Evolutionary conservation across 2,113 vertebrate species (phyloP).

Genomic region (Strix aluco): DNA sequence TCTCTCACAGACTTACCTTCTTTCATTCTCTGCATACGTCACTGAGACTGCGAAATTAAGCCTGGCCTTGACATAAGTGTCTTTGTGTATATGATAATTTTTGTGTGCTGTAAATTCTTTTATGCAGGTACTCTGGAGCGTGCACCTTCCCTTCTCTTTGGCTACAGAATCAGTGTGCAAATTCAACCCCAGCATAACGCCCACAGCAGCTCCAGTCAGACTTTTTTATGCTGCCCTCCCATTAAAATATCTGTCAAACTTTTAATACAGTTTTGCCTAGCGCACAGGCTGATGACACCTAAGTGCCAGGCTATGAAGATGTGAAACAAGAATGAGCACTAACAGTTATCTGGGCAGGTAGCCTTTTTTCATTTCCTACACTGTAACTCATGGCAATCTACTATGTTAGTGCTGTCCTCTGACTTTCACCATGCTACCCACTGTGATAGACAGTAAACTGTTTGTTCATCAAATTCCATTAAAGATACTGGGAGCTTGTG

Average conservation of each 20-base stretch:
- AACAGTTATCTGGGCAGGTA: not conserved
- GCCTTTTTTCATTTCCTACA: not conserved
- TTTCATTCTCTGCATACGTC: not conserved
- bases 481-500: no score
- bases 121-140: not conserved
- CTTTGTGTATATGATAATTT: not conserved
- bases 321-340: not conserved
- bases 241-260: not conserved
- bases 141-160: accelerated
- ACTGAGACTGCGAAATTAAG: not conserved
- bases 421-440: not conserved
- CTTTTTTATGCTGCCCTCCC: not conserved
- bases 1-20: not conserved
- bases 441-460: no score
- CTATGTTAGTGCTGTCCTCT: not conserved
- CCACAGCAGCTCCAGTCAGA: not conserved
- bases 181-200: not conserved
- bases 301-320: not conserved
- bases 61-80: not conserved
- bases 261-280: not conserved
- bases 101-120: not conserved
- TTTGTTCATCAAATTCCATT: no score
- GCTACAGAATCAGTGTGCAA: not conserved
- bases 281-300: not conserved
- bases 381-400: accelerated